Conservation (phyloP, 2,113 vertebrate species). For the Ptyas mucosa region DNA sequence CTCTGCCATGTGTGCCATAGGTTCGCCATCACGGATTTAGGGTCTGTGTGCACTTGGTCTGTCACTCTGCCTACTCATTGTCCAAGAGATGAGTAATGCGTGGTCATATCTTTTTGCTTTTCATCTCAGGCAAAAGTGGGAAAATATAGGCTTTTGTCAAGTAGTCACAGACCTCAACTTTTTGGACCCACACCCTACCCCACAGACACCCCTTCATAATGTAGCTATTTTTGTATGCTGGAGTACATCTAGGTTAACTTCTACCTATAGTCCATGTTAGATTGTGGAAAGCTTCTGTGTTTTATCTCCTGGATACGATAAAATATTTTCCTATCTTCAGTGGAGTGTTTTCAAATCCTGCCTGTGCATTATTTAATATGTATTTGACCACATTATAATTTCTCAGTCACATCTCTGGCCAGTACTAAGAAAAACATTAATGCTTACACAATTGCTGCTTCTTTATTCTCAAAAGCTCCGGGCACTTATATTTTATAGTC, state of each 20-base stretch:
- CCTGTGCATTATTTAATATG: conserved; percentile 7
- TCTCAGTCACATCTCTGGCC: conserved; percentile 5
- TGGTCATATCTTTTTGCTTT: neutral
- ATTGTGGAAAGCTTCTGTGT: neutral
- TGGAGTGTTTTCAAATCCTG: neutral
- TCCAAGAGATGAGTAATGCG: neutral
- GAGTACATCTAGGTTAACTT: neutral
- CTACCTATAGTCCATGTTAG: neutral
- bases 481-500: conserved; percentile 44
- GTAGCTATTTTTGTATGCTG: neutral
- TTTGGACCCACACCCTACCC: neutral
- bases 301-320: neutral
- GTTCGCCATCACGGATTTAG: neutral
- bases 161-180: neutral
- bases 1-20: no score
- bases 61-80: neutral
- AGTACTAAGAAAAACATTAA: conserved; percentile 17
- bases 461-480: conserved; percentile 24
- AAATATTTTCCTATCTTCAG: neutral
- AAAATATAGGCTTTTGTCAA: neutral
- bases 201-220: neutral
- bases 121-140: neutral
- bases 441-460: conserved; percentile 27
- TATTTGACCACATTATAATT: neutral
- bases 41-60: neutral